Evolutionary conservation across 2,113 vertebrate genomes (phyloP), one percentile per base, ranked within the genome.

Genomic region (Pelmatolapia mariae): DNA sequence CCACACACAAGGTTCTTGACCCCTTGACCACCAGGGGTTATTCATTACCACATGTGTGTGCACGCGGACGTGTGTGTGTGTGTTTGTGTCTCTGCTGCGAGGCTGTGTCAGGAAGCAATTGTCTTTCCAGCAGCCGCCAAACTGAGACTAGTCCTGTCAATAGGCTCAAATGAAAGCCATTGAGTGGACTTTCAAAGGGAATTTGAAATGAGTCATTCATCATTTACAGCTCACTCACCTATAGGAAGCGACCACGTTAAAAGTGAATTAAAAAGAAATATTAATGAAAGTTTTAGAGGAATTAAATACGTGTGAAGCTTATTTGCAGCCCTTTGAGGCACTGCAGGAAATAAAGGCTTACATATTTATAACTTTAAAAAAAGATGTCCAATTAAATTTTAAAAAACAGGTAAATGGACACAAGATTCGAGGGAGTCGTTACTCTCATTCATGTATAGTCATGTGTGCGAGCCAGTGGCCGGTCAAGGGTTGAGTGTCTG

Each of bases 1-100:
- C 66, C 82, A 89, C 88, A 93, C 90, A 91, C 92, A 87, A 52
- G 85, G 93, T 88, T 92, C 87, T 93, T 94, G 92, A 95, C 93
- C 93, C 82, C 29, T 81, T 94, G 89, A 91, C 93, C 91, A 85
- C 84, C 22, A 47, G 59, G 85, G 90, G 92, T 95, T 94, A 95
- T 86, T 93, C 92, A 95, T 95, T 95, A 95, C 82, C 31, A 10
- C 73, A 26, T 9, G 73, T 81, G 68, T 8, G 33, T 68, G 61
- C 61, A 66, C 33, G 18, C 29, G 16, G 26, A 26, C 36, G 11
- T 63, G 83, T 85, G 57, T 85, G 57, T 66, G 63, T 68, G 63
- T 40, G 33, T 22, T 8, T 66, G 19, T 13, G 61, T 38, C 33
- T 38, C 19, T 68, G 12, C 33, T 86, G 81, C 24, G 83, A 24